A percentile compares a stretch with the other conserved stretches of the same genome.
Conservation (phyloP, 2,113 vertebrate genomes). For the Peucedramus taeniatus region DNA sequence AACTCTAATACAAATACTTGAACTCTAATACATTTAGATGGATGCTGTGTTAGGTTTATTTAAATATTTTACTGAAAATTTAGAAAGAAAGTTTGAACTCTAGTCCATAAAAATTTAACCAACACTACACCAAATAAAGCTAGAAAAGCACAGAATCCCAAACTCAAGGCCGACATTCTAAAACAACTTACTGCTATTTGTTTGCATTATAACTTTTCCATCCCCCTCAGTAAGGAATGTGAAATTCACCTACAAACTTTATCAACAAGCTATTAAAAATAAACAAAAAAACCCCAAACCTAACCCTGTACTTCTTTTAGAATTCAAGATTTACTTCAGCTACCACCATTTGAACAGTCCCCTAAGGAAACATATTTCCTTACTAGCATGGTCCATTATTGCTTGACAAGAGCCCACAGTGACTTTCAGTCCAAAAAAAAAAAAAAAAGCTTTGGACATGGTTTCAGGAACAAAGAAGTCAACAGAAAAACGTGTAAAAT, state of each 20-base stretch:
- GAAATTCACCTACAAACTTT: neutral
- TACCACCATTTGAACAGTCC: neutral
- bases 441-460: neutral
- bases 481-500: neutral
- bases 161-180: neutral
- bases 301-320: neutral
- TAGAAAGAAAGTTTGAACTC: neutral
- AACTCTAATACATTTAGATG: neutral
- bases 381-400: conserved; percentile 22
- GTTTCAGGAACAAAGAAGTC: neutral
- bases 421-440: neutral
- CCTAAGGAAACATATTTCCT: neutral
- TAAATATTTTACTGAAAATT: neutral
- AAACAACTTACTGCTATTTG: neutral
- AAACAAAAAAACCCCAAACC: neutral
- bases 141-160: neutral
- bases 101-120: neutral
- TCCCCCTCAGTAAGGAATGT: neutral
- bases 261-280: neutral
- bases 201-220: neutral
- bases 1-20: neutral
- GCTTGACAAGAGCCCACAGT: conserved; percentile 35
- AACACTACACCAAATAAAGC: neutral
- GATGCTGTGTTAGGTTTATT: neutral
- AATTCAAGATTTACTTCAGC: neutral